Evolutionary conservation across 2,797 vertebrate species (phyloP).

Genomic region (Sebastes jordani): DNA sequence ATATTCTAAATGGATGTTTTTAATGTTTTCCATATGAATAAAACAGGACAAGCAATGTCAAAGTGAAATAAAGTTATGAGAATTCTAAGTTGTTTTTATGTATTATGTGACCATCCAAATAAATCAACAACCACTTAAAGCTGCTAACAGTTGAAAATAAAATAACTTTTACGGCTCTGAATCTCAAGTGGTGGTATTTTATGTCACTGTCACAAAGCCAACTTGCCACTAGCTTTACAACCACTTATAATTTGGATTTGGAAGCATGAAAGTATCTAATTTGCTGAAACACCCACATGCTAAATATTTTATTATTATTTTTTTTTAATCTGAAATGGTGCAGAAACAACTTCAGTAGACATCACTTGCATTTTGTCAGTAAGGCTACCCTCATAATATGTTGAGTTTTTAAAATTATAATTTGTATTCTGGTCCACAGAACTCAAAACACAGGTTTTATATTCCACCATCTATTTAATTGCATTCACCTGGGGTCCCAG

Average conservation of each 20-base stretch:
- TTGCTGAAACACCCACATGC: slow-evolving; percentile 6
- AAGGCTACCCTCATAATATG: neutral
- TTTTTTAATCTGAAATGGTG: neutral
- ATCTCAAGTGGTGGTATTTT: neutral
- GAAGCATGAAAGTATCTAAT: neutral
- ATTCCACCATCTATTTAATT: neutral
- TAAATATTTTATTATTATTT: slow-evolving; percentile 3
- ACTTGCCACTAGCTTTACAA: slow-evolving; percentile 1
- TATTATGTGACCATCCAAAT: neutral
- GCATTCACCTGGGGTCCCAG: slow-evolving; percentile 6
- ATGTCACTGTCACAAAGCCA: slow-evolving; percentile 4
- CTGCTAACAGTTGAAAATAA: neutral
- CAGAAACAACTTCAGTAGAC: neutral
- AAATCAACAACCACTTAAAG: neutral
- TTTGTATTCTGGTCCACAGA: neutral
- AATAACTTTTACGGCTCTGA: neutral
- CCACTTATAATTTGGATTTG: slow-evolving; percentile 15
- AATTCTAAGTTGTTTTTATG: neutral
- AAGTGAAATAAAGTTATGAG: neutral
- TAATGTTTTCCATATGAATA: neutral
- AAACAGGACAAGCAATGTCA: neutral
- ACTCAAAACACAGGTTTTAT: neutral
- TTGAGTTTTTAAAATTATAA: neutral
- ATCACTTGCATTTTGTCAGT: neutral
- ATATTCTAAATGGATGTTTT: neutral